Evolutionary conservation across 2,113 vertebrate species (phyloP), one percentile per base, ranked within the genome.

Genomic region (Blennius ocellaris): DNA sequence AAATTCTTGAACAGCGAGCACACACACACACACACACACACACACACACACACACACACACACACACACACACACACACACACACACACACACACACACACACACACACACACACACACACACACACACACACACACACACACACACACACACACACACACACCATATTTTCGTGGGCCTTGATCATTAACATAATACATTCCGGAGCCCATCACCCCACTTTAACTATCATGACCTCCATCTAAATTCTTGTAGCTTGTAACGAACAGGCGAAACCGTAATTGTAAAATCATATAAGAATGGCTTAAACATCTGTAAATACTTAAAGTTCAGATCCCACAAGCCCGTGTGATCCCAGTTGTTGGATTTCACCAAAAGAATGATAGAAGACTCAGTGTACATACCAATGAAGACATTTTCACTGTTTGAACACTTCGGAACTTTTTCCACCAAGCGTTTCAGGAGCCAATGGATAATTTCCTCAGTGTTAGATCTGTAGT

Each of bases 1-100:
- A 84, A 81, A 89, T 91, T 91, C 87, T 88, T 88, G 45, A 89
- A 78, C 70, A 66, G 55, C 81, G 70, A 76, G 79, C 50, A 30
- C 56, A 9, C 55, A 51, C 73, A 73, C 73, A 62, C 64, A 16
- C 64, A 55, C 66, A 60, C 74, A 69, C 75, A 57, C 64, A 53
- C 58, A 50, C 60, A 2, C 16, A 21, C 59, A 41, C 39, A 16
- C 15, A 38, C 49, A 49, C 69, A 57, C 64, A 57, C 21, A 66
- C 60, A 21, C 64, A 63, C 67, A 54, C 57, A 15, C 11, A 16
- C 40, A 36, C 57, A 51, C 54, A 53, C 72, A 55, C 21, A 30
- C 21, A 30, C 21, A 30, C 21, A 66, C 60, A 21, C 64, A 63
- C 67, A 54, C 57, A 2, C 4, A 62, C 64, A 16, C 64, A 55